Evolutionary conservation across 2,113 vertebrate species (phyloP).

Genomic region (Anoplopoma fimbria): DNA sequence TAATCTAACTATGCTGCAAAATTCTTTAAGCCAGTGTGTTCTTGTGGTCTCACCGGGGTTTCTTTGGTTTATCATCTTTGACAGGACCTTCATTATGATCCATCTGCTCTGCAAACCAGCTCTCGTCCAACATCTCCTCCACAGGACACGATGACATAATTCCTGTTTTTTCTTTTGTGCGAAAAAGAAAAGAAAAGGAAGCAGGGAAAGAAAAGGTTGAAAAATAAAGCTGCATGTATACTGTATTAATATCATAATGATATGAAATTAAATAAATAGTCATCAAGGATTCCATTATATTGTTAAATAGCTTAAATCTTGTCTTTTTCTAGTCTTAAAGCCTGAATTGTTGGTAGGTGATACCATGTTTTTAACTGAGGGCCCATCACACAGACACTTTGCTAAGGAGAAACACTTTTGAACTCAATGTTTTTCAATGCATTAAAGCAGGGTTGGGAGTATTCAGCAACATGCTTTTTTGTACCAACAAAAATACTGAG

Average conservation of each 20-base stretch:
- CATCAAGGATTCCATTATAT: not conserved
- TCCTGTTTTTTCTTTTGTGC: conserved; percentile 1
- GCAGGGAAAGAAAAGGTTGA: not conserved
- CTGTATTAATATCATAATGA: not conserved
- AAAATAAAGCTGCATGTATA: not conserved
- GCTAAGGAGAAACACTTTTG: not conserved
- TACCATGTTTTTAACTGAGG: not conserved
- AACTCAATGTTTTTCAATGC: not conserved
- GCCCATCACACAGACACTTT: not conserved
- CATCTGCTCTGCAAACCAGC: conserved; percentile 83
- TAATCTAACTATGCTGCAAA: not conserved
- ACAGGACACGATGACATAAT: not conserved
- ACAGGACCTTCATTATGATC: conserved; percentile 32
- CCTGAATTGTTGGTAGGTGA: not conserved
- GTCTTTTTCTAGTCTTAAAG: not conserved
- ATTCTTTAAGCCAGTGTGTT: not conserved
- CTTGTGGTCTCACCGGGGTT: conserved; percentile 59
- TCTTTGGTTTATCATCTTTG: conserved; percentile 57
- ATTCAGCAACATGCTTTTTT: not conserved
- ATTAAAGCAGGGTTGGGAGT: not conserved
- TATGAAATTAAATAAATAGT: not conserved
- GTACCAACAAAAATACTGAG: not conserved
- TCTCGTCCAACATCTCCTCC: conserved; percentile 74
- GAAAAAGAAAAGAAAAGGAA: not conserved
- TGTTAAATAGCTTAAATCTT: not conserved